Evolutionary conservation across 2,113 vertebrate species (phyloP), one percentile per base, ranked within the genome.

Genomic region (Gallinago media): DNA sequence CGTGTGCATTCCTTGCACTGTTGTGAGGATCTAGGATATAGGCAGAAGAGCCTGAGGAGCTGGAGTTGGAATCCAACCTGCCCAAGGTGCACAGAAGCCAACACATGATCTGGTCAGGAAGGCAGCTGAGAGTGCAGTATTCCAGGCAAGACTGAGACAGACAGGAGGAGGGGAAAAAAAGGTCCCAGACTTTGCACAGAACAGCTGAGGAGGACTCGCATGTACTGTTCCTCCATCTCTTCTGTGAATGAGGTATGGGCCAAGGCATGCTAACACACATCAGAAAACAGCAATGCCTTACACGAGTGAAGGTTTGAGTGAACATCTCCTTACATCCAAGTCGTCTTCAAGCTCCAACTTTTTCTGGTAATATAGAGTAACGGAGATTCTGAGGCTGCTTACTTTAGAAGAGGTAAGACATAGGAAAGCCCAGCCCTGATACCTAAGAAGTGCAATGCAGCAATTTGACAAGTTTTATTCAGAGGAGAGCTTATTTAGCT

Each of bases 341-440:
- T 0, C 79, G 79, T 21, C 58, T 83, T 83, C 44, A 84, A 91
- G 29, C 22, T 86, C 36, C 29, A 42, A 0, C 10, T 68, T 58
- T 56, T 80, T 84, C 56, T 71, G 50, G 21, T 63, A 31, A 77
- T 84, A 68, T 5, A 59, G 61, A 47, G n/a, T 40, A 65, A 66
- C 9, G 26, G 17, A 62, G 10, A 38, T 38, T 89, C 56, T 71
- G 22, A 81, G 26, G 25, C 23, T 92, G 21, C 9, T 15, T 73
- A 8, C 19, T 44, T 92, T 15, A 66, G 49, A 83, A 29, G 16
- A 90, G 16, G 27, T 63, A 55, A 77, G 26, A 18, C 22, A 42
- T 3, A 38, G 13, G 22, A 27, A 58, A 70, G 52, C 3, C 6
- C 19, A 50, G 5, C 21, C 15, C 10, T 0, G 0, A 9, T 65